These are phyloP conservation scores for Sitobion miscanthi DNA, from an alignment of 1,140 invertebrate species.

Conservation along the genomic window DNA sequence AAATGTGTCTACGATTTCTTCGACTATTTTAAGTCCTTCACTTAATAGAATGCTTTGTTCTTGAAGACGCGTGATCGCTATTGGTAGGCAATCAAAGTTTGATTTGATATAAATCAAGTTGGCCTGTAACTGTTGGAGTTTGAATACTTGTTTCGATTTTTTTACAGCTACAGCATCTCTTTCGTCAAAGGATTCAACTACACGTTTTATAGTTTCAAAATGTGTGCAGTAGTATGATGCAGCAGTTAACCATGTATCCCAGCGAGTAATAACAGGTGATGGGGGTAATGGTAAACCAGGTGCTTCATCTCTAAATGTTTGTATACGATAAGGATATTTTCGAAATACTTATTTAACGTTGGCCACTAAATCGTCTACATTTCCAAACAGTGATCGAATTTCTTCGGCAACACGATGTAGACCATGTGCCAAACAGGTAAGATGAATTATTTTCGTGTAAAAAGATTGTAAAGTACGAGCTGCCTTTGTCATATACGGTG, in stretches of 20 bases:
- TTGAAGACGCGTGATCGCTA: constrained; percentile 12
- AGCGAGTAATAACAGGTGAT: constrained; percentile 62
- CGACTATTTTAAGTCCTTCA: not conserved
- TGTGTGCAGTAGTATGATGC: constrained; percentile 44
- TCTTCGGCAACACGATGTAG: no score
- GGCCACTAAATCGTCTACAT: no score
- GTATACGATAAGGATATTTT: no score
- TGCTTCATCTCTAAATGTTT: no score
- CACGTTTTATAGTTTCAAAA: constrained; percentile 2
- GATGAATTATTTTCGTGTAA: no score
- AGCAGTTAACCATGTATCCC: constrained; percentile 63
- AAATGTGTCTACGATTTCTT: no score
- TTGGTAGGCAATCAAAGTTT: constrained; percentile 34
- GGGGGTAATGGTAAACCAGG: constrained; percentile 62
- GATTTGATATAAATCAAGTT: constrained; percentile 33
- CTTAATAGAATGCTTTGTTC: constrained; percentile 12
- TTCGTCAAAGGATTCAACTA: constrained; percentile 38
- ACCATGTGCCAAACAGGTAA: no score
- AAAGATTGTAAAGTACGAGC: no score
- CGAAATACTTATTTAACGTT: no score
- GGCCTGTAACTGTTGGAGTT: not conserved
- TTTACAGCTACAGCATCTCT: not conserved
- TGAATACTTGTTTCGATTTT: constrained; percentile 36
- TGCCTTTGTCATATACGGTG: no score
- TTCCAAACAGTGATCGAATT: no score